Base-by-base conservation (phyloP, 2,113 vertebrate species). In the Podocnemis expansa region DNA sequence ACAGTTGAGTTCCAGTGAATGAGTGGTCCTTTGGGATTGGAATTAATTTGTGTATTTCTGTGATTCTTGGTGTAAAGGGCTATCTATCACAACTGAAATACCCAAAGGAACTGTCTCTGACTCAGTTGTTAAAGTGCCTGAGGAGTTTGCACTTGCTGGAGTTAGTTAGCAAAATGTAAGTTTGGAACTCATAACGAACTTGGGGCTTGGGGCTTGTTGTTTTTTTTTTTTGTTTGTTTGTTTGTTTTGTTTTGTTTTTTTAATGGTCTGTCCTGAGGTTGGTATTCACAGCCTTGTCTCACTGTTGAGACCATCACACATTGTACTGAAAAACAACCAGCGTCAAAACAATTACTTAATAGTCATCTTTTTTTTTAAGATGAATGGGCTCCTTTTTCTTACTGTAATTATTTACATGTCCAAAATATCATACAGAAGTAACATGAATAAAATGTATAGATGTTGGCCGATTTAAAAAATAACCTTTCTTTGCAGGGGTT, bases 311-410 rank as follows among this genome's bases (percentile, higher is more conserved):
- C 14, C 60, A 51, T 0, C 1, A 56, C 10, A 29, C 55, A 10
- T 3, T 1, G 6, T 91, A 27, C 8, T 43, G 49, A 14, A 85
- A 13, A 2, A 6, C 67, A 87, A 43, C 29, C 19, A 78, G 9
- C 78, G 25, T 45, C 1, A 87, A 80, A 9, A 67, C 58, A 63
- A 3, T 67, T 45, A 49, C 34, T 60, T 21, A 82, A 54, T 52
- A 2, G 24, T 41, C 11, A 88, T 1, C 1, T 47, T 45, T 1
- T 1, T 47, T 45, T 76, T 84, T 27, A 63, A 29, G 31, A 84
- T 85, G 84, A 84, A 67, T 6, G 0, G 29, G 1, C 0, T 0
- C 34, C 31, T 63, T 85, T 82, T 70, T 78, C n/a, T 73, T 67
- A 25, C 21, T 80, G 0, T 16, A n/a, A 21, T 22, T 78, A 52